Percentiles rank a stretch among this genome's conserved stretches.
These are phyloP conservation scores for Folsomia candida DNA, from an alignment of 2,888 invertebrate species.

Conservation along the genomic window DNA sequence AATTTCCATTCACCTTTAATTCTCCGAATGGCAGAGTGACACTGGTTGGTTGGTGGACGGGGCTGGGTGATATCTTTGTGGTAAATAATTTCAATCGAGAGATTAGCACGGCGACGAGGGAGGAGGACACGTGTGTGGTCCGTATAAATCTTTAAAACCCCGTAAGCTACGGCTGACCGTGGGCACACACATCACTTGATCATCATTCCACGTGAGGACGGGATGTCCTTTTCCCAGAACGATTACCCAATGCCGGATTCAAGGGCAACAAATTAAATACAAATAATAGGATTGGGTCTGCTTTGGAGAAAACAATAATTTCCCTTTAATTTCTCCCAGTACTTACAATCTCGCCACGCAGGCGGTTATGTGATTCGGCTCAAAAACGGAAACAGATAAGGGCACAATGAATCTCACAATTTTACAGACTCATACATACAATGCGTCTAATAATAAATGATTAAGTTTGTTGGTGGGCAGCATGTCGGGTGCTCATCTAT, in stretches of 20 bases:
- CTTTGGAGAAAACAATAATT: background rate
- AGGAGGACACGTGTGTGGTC: background rate
- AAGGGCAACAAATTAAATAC: background rate
- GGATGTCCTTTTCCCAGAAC: background rate
- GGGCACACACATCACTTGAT: background rate
- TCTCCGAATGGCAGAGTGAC: no score
- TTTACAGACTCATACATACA: no score
- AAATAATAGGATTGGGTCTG: background rate
- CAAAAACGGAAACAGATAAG: no score
- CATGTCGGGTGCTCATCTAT: no score
- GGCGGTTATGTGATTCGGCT: no score
- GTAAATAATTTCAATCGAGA: background rate
- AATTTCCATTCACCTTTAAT: no score
- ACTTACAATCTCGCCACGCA: background rate
- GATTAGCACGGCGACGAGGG: background rate
- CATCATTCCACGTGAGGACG: background rate
- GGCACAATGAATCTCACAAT: no score
- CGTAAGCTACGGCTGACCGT: background rate
- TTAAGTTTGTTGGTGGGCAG: no score
- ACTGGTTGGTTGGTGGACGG: no score
- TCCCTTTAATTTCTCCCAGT: background rate
- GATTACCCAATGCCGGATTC: background rate
- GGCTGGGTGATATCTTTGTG: background rate
- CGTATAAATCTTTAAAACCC: background rate
- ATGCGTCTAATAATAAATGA: no score